phyloP scores from a whole-genome alignment of 2,113 vertebrate genomes.

The Lichenostomus cassidix region DNA sequence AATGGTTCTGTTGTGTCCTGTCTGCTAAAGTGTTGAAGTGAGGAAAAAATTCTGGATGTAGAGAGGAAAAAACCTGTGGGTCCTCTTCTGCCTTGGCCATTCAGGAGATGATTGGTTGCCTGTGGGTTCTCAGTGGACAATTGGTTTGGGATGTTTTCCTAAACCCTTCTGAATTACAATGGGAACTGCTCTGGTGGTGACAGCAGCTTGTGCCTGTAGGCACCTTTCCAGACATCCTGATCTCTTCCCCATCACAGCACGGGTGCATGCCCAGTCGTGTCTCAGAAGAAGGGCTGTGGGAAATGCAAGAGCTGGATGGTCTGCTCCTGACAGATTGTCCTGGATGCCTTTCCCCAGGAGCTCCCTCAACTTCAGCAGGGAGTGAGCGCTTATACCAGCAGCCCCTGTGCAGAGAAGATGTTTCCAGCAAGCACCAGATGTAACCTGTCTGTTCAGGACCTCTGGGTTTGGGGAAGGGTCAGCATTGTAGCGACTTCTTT shows the following conservation, averaged over 20 bases:
- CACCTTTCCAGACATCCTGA: neutral
- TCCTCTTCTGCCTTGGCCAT: neutral
- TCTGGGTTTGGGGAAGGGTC: neutral
- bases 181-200: rapidly evolving
- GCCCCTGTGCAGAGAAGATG: neutral
- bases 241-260: neutral
- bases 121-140: neutral
- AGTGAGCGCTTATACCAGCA: rapidly evolving
- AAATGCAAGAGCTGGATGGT: neutral
- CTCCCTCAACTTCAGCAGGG: rapidly evolving
- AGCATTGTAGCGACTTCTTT: neutral
- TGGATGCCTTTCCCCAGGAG: neutral
- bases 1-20: neutral
- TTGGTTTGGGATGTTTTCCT: neutral
- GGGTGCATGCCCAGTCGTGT: rapidly evolving
- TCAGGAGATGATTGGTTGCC: neutral
- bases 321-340: neutral
- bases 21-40: neutral
- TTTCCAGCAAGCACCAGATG: neutral
- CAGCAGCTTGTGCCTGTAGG: neutral
- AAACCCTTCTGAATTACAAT: neutral
- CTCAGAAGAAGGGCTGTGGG: rapidly evolving
- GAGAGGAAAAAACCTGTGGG: neutral
- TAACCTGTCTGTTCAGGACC: neutral
- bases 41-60: neutral